These are phyloP conservation scores for Pelusios castaneus DNA, from an alignment of 2,113 vertebrate species.

Conservation along the genomic window DNA sequence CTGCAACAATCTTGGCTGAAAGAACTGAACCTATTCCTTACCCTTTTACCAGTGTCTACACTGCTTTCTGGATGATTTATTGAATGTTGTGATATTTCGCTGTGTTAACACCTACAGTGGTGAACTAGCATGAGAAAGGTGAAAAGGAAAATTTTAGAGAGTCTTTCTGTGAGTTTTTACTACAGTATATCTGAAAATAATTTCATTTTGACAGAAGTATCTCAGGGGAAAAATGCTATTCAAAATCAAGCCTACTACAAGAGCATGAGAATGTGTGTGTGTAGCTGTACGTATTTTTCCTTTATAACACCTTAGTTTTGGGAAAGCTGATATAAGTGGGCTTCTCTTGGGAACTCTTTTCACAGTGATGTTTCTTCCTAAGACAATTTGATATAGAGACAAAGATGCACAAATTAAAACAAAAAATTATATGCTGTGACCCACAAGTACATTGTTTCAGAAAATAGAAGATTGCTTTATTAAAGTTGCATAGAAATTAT, in stretches of 20 bases:
- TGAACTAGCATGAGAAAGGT: not conserved
- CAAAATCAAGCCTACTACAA: not conserved
- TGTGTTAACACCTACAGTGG: not conserved
- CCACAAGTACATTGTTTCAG: slow-evolving; percentile 5
- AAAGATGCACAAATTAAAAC: not conserved
- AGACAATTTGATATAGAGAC: not conserved
- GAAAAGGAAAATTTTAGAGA: not conserved
- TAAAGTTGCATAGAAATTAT: slow-evolving; percentile 65
- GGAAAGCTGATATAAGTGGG: not conserved
- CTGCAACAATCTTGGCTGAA: not conserved
- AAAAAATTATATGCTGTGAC: not conserved
- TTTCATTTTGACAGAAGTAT: not conserved
- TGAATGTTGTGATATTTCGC: not conserved
- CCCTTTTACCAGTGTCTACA: not conserved
- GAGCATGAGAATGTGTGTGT: not conserved
- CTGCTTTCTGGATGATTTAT: not conserved
- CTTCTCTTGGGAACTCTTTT: not conserved
- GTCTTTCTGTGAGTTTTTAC: not conserved
- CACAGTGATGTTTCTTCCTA: not conserved
- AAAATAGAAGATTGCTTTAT: slow-evolving; percentile 26
- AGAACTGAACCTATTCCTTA: not conserved
- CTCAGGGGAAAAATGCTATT: not conserved
- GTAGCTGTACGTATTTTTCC: not conserved
- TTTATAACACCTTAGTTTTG: not conserved
- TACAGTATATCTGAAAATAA: not conserved